A percentile compares a stretch with the other conserved stretches of the same genome.
Evolutionary conservation across 2,888 invertebrate genomes (phyloP).

Genomic region (Stenurella melanura): DNA sequence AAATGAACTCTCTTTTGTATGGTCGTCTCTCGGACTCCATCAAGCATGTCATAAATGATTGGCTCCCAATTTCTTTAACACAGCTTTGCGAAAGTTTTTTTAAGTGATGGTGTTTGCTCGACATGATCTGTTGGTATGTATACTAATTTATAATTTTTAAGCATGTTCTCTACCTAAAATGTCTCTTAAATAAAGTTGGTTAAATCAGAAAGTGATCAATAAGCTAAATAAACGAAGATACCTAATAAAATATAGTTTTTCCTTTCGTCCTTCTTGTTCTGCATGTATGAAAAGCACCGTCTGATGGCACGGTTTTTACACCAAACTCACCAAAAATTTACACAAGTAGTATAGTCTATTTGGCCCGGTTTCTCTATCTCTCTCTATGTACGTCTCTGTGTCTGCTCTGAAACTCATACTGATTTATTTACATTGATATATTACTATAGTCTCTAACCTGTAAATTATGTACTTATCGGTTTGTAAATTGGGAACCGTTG

Average conservation of each 20-base stretch:
- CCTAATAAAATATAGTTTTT: conserved; percentile 24
- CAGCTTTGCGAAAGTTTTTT: conserved; percentile 50
- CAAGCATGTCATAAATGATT: conserved; percentile 46
- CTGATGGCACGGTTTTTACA: conserved; percentile 65
- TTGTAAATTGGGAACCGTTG: conserved; percentile 59
- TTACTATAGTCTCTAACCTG: conserved; percentile 15
- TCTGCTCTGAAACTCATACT: conserved; percentile 64
- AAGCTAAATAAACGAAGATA: conserved; percentile 27
- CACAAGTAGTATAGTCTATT: conserved; percentile 65
- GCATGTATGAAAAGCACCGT: conserved; percentile 62
- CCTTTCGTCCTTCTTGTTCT: conserved; percentile 36
- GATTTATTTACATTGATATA: conserved; percentile 18
- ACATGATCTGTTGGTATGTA: conserved; percentile 51
- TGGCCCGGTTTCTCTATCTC: conserved; percentile 70
- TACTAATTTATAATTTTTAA: conserved; percentile 46
- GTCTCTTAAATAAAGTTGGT: conserved; percentile 25
- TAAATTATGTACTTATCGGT: conserved; percentile 29
- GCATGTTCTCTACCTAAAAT: conserved; percentile 36
- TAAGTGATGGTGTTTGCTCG: conserved; percentile 45
- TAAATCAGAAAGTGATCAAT: conserved; percentile 38
- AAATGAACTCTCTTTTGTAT: too few species aligned
- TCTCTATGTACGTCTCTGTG: conserved; percentile 73
- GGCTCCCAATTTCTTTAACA: conserved; percentile 44
- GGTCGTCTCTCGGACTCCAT: not conserved
- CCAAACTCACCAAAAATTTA: conserved; percentile 56